Conservation (phyloP, 1,140 invertebrate genomes). For the Bombus confusus region DNA sequence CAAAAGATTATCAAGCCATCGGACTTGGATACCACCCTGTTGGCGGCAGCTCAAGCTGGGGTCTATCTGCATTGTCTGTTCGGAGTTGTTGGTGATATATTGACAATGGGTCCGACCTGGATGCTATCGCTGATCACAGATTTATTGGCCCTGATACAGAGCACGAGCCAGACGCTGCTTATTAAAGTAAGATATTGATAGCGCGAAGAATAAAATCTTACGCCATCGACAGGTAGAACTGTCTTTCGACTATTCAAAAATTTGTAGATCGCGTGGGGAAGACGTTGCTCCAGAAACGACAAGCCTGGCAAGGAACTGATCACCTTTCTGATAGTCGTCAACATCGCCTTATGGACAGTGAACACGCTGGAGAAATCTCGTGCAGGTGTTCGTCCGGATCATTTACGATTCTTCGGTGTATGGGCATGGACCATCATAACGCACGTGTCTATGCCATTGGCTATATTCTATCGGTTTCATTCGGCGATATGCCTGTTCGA, state of each 20-base stretch:
- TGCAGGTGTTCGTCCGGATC: slow-evolving; percentile 90
- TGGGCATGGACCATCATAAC: slow-evolving; percentile 95
- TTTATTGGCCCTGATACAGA: slow-evolving; percentile 83
- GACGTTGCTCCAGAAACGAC: slow-evolving; percentile 85
- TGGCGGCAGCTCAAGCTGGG: slow-evolving; percentile 93
- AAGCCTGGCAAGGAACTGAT: slow-evolving; percentile 93
- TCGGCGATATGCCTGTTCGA: slow-evolving; percentile 92
- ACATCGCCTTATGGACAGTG: slow-evolving; percentile 94
- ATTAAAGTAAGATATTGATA: slow-evolving; percentile 77
- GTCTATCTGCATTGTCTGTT: slow-evolving; percentile 95
- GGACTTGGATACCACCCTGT: slow-evolving; percentile 91
- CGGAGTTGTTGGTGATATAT: slow-evolving; percentile 90
- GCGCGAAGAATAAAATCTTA: not conserved
- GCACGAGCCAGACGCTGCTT: slow-evolving; percentile 90
- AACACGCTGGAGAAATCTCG: slow-evolving; percentile 92
- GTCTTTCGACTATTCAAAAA: not conserved
- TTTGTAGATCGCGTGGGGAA: slow-evolving; percentile 89
- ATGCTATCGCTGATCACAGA: slow-evolving; percentile 84
- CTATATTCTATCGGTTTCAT: slow-evolving; percentile 93
- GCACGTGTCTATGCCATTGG: slow-evolving; percentile 92
- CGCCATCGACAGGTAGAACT: too few relatives aligned
- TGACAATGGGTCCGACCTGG: slow-evolving; percentile 85
- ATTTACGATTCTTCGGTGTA: slow-evolving; percentile 90
- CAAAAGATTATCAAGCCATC: slow-evolving; percentile 81
- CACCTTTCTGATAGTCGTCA: slow-evolving; percentile 92